Evolutionary conservation across 2,113 vertebrate genomes (phyloP), one percentile per base, ranked within the genome.

Genomic region (Pelodiscus sinensis): DNA sequence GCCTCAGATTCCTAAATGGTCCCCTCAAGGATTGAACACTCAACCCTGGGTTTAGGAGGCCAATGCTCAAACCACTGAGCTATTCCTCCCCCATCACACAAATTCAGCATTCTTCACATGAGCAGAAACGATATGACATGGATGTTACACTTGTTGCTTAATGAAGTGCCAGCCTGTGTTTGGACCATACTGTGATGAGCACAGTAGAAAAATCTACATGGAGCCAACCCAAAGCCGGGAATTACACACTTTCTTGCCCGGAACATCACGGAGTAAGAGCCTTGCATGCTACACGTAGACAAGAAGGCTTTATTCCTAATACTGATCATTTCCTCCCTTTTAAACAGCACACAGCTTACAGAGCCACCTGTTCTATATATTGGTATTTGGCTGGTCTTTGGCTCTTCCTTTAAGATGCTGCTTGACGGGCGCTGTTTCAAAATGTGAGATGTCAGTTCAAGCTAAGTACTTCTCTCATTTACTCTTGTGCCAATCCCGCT

Each of bases 221-320:
- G 62, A 68, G n/a, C 31, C 65, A 68, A 68, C 15, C 31, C 16
- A n/a, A 68, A n/a, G 14, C 65, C 31, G 0, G 18, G 5, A 21
- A 22, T 44, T 51, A 44, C 6, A 0, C 13, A 54, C 80, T 51
- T 65, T 2, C 35, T 73, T 38, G 10, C 60, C 29, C 31, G 2
- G 2, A 68, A 73, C 35, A 22, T 73, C 68, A 73, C 35, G 11
- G 68, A 73, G 16, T 22, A 31, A 29, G 65, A n/a, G 29, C 14
- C 31, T n/a, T n/a, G 65, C 65, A n/a, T 68, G 31, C 65, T 68
- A 68, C n/a, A n/a, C 8, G 16, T 18, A n/a, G 31, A 68, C 15
- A 16, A n/a, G 31, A 6, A 18, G 65, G 8, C 15, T 68, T n/a
- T 19, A n/a, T 68, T 19, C 65, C 16, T 68, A 68, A n/a, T 29